Evolutionary conservation across 2,888 invertebrate species (phyloP).

Genomic region (Hyppa rectilinea): DNA sequence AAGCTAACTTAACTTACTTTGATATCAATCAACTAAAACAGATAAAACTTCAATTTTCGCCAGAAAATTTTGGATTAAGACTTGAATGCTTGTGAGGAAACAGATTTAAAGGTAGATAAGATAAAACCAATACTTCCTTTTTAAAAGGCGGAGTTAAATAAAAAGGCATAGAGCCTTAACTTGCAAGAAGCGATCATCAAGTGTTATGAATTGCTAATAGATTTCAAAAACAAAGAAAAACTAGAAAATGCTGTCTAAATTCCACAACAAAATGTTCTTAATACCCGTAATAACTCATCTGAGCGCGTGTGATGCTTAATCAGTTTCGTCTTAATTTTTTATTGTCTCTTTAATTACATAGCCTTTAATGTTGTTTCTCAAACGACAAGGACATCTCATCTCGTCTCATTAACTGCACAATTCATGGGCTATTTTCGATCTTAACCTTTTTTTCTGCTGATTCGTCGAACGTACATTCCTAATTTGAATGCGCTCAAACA

Average conservation of each 20-base stretch:
- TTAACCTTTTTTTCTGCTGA: neutral
- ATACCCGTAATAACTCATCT: conserved; percentile 10
- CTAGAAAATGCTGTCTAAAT: conserved; percentile 3
- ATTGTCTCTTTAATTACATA: neutral
- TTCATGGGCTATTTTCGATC: neutral
- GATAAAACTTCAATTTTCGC: neutral
- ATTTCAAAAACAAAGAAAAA: conserved; percentile 17
- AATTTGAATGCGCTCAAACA: conserved; percentile 39
- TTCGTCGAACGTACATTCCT: conserved; percentile 17
- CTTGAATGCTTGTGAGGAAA: neutral
- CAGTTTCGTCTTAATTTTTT: neutral
- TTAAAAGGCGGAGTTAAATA: neutral
- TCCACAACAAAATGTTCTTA: conserved; percentile 16
- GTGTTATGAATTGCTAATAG: conserved; percentile 16
- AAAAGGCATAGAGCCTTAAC: neutral
- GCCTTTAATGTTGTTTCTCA: neutral
- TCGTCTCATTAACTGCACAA: neutral
- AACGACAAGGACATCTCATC: neutral
- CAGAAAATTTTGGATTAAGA: neutral
- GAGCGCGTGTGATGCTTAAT: neutral
- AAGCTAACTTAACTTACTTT: neutral
- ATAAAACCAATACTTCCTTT: neutral
- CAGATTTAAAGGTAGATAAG: too few species aligned
- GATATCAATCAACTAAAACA: neutral
- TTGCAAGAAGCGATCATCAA: conserved; percentile 1